Base-by-base conservation (phyloP, 2,888 invertebrate species). In the Rotaria socialis region DNA sequence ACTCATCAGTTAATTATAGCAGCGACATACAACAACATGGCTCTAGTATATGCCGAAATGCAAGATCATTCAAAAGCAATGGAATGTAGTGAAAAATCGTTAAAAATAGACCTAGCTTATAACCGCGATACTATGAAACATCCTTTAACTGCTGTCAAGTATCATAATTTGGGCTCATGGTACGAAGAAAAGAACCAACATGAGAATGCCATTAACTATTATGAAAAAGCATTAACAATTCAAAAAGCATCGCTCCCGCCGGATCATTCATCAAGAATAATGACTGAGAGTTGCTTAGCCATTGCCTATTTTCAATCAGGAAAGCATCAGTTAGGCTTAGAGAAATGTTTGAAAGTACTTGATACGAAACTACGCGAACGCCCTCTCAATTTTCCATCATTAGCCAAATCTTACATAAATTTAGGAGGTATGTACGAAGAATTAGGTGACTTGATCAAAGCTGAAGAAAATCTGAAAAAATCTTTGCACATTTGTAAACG, bases 171-270 rank as follows among this genome's bases (percentile, higher is more conserved):
- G 14, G 60, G 60, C n/a, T 60, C 10, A 60, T 27, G 19, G 10
- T 60, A 60, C n/a, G 60, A 60, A n/a, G 60, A 60, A 60, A 60
- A n/a, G 27, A 27, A 27, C 0, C 60, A 60, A 60, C n/a, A 60
- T 60, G 60, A 24, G 1, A 60, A 60, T n/a, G 60, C 60, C 10
- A 60, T 27, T 60, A 8, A 60, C 1, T 60, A 60, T 14, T 60
- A 60, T 27, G 60, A 60, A 60, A 27, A 60, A 60, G 60, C 60
- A 10, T 24, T 60, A 27, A 60, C 60, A n/a, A 60, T 60, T 27
- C 60, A 60, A 27, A 60, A 60, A 27, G 60, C n/a, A n/a, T 60
- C 60, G n/a, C 60, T 60, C n/a, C 60, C 60, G n/a, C 60, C 24
- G n/a, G n/a, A 60, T 7, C 60, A 60, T 60, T 5, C 60, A n/a